Percentiles rank a stretch among this genome's conserved stretches.
Conservation (phyloP, 2,888 invertebrate species). For the Pantelozetes paolii region DNA sequence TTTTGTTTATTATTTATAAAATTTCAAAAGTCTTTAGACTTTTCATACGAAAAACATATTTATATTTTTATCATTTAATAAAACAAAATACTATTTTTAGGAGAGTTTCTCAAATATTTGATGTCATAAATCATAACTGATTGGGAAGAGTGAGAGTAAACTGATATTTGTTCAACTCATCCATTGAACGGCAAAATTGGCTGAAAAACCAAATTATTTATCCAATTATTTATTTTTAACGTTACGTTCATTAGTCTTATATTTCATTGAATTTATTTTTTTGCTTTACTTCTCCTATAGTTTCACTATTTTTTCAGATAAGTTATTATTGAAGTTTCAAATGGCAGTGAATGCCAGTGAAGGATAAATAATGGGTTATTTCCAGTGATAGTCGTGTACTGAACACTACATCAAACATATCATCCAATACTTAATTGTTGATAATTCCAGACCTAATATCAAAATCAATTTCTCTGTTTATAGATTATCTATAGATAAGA, state of each 20-base stretch:
- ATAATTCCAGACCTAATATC: neutral
- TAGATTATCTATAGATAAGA: neutral
- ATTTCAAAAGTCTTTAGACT: too few relatives aligned
- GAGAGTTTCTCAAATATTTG: neutral
- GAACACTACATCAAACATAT: neutral
- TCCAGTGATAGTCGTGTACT: neutral
- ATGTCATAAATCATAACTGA: neutral
- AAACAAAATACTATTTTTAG: neutral
- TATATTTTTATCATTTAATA: neutral
- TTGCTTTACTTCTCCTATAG: neutral
- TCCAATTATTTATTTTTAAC: conserved; percentile 22
- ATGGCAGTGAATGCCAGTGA: conserved; percentile 21
- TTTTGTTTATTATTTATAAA: too few relatives aligned
- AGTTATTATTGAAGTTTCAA: conserved; percentile 14
- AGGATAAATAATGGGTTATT: conserved; percentile 10
- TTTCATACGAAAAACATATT: too few relatives aligned
- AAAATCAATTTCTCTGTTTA: conserved; percentile 2
- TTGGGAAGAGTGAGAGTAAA: neutral
- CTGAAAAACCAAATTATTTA: conserved; percentile 6
- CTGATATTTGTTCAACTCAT: neutral
- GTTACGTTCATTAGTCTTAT: conserved; percentile 3
- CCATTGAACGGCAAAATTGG: neutral
- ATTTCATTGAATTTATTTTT: conserved; percentile 8
- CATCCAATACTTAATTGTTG: neutral
- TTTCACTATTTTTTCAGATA: neutral